Base-by-base conservation (phyloP, 92 coral and sea anemone species). In the Pocillopora meandrina region DNA sequence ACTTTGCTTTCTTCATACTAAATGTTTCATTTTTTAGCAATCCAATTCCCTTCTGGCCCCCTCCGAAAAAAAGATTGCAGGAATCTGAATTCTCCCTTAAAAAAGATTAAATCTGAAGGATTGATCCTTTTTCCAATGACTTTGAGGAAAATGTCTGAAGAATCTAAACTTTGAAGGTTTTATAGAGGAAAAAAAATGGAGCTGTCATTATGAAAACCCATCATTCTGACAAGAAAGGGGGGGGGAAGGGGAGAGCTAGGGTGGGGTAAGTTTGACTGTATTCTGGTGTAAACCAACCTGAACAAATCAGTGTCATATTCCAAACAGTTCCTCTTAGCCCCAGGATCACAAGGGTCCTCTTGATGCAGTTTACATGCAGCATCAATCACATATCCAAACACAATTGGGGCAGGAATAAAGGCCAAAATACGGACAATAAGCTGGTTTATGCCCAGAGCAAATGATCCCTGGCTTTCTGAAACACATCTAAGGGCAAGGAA, bases 381-480 rank as follows among this genome's bases (percentile, higher is more conserved):
- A 74, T 96, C 99, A 31, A 96, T 91, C 6, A 92, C 85, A 61
- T 90, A 85, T 12, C 99, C 99, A 76, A 90, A 92, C 9, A 96
- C 77, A 20, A 95, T 88, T 18, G 99, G 99, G 23, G 91, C 89
- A 52, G 99, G 99, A 70, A 96, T 96, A 81, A 96, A 96, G 5
- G 94, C 99, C 18, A 96, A 76, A 59, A 96, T 81, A 19, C 98
- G 92, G 12, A 92, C 91, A 70, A 96, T 92, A 3, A 96, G 82
- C 74, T 96, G 99, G 74, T 94, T 92, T 18, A 95, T 92, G 23
- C 99, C 99, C 62, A 96, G 92, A 8, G 97, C 99, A 88, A 96
- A 96, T 0, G 99, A 96, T 1, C 98, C 99, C 70, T 96, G 94
- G 62, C 99, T 96, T 79, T 94, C 98, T 23, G 99, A 95, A 56